Evolutionary conservation across 2,888 invertebrate species (phyloP).

Genomic region (Anticlea derivata): DNA sequence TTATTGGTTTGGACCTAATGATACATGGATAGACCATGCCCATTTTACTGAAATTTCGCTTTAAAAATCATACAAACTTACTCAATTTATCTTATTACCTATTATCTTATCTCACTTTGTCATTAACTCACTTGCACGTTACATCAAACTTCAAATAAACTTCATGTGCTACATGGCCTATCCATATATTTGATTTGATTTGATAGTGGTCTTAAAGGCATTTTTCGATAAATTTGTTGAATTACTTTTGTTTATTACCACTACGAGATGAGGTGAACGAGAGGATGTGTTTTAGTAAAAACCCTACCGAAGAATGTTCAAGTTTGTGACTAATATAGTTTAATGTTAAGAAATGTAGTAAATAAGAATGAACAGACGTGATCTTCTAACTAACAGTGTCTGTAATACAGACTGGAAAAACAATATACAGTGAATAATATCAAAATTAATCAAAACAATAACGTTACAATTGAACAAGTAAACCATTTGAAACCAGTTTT

Average conservation of each 20-base stretch:
- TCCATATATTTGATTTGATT: conserved; percentile 15
- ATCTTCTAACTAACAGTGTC: neutral
- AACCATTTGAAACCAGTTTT: neutral
- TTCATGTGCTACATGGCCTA: conserved; percentile 5
- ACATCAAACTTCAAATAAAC: neutral
- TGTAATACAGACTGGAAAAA: neutral
- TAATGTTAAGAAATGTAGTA: neutral
- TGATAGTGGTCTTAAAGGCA: conserved; percentile 10
- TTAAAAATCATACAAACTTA: neutral
- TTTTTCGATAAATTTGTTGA: conserved; percentile 36
- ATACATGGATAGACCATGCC: conserved; percentile 16
- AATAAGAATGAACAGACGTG: conserved; percentile 9
- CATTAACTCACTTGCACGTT: neutral
- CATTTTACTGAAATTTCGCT: neutral
- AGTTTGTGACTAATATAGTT: conserved; percentile 32
- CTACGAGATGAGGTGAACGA: conserved; percentile 20
- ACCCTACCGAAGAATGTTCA: conserved; percentile 26
- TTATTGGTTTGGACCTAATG: conserved; percentile 37
- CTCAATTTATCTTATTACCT: neutral
- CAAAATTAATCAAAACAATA: neutral
- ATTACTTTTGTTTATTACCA: conserved; percentile 28
- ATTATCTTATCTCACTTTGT: neutral
- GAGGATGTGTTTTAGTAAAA: conserved; percentile 28
- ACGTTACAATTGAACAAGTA: neutral
- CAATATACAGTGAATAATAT: conserved; percentile 9